Base-by-base conservation (phyloP, 2,888 invertebrate genomes). In the Byasa hedistus region DNA sequence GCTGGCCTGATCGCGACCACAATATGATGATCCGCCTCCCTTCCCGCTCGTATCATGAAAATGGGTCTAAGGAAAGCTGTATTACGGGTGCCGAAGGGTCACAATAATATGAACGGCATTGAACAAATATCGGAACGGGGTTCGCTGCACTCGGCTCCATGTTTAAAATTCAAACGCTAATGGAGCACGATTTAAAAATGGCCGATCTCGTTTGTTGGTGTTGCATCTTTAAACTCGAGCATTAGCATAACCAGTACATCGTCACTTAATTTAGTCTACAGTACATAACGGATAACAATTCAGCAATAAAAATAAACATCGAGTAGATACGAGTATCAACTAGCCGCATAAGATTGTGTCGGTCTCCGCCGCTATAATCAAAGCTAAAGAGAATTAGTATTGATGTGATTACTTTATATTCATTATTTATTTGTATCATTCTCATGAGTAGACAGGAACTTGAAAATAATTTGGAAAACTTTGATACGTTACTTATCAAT, bases 71-170 rank as follows among this genome's bases (percentile, higher is more conserved):
- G 72, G 74, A 75, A 76, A 79, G 71, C 71, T 72, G 72, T 72
- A 72, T 74, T 69, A 73, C 75, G 73, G 73, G 74, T 65, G 63
- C 71, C 70, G 70, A 72, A 69, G 73, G 86, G 51, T 83, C 87
- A 74, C 24, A 65, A 67, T 77, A 79, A 74, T 77, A 71, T 86
- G 86, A 89, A 73, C 78, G 74, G 72, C 76, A 75, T 76, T 83
- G 82, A 83, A 83, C 79, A 78, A 79, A 82, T 75, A 84, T 83
- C 81, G 81, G 76, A 86, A 79, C 78, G 78, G 87, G 84, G 88
- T 86, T 89, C 89, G 84, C 80, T 87, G 90, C 86, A 88, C 88
- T 87, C 85, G 78, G 78, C 82, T 85, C 83, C 85, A 87, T 87
- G 82, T 87, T 89, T 86, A 81, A 88, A 86, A 89, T 80, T 87